phyloP scores from a whole-genome alignment of 2,113 vertebrate species.

The Rhombomys opimus region DNA sequence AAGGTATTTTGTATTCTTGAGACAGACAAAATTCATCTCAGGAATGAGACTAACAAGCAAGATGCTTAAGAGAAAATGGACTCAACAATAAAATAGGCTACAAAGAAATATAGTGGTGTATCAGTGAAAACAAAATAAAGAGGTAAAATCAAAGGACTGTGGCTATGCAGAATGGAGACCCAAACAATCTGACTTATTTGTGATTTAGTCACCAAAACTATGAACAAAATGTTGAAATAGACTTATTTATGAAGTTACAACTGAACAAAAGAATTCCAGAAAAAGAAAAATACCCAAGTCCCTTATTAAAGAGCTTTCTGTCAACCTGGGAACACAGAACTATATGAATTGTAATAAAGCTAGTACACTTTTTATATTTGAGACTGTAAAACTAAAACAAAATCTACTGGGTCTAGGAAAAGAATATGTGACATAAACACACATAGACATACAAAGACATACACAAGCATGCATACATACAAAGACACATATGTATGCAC shows the following conservation, averaged over 20 bases:
- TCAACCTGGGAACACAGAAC: background rate
- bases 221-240: background rate
- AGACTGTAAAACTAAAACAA: background rate
- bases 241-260: background rate
- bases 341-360: constrained; percentile 8
- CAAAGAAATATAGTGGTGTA: background rate
- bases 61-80: background rate
- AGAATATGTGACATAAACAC: background rate
- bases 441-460: background rate
- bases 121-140: background rate
- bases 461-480: background rate
- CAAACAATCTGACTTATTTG: background rate
- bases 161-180: background rate
- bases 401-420: background rate
- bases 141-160: background rate
- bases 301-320: background rate
- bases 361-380: background rate
- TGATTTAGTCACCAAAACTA: background rate
- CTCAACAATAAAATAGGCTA: background rate
- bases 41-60: background rate
- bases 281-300: background rate
- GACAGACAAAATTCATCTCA: constrained; percentile 6
- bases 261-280: background rate
- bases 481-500: background rate
- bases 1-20: background rate